Evolutionary conservation across 2,113 vertebrate species (phyloP).

Genomic region (Pomatostomus ruficeps): DNA sequence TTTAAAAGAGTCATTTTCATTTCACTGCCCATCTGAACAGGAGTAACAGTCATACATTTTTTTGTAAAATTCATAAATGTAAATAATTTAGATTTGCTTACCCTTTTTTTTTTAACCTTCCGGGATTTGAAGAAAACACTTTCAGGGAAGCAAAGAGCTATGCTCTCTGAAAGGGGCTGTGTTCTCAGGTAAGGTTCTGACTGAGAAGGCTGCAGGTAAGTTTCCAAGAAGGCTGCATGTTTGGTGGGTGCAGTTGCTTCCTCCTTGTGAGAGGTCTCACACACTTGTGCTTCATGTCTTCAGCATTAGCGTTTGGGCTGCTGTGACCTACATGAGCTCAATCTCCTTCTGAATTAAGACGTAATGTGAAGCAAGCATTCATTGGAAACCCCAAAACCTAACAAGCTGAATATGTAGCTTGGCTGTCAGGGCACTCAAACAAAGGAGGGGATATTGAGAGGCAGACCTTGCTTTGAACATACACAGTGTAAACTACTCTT

Average conservation of each 20-base stretch:
- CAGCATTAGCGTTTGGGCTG: not conserved
- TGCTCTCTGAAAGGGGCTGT: not conserved
- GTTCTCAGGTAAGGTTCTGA: not conserved
- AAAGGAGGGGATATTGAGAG: not conserved
- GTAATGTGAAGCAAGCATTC: not conserved
- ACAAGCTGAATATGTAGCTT: not conserved
- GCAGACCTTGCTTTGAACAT: not conserved
- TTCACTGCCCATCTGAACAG: not conserved
- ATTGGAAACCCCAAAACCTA: not conserved
- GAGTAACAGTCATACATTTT: not conserved
- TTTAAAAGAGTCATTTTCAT: not conserved
- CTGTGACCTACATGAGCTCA: not conserved
- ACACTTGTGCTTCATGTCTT: not conserved
- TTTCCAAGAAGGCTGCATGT: not conserved
- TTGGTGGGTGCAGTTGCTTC: not conserved
- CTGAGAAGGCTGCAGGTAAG: not conserved
- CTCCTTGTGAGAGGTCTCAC: not conserved
- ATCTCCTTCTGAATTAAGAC: not conserved
- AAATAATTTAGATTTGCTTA: not conserved
- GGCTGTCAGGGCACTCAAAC: not conserved
- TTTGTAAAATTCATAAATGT: not conserved
- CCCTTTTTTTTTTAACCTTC: accelerated
- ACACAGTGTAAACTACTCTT: not conserved
- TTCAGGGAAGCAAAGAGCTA: not conserved
- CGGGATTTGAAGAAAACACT: not conserved